Conservation (phyloP, 2,888 invertebrate species). For the Drosophila tripunctata region DNA sequence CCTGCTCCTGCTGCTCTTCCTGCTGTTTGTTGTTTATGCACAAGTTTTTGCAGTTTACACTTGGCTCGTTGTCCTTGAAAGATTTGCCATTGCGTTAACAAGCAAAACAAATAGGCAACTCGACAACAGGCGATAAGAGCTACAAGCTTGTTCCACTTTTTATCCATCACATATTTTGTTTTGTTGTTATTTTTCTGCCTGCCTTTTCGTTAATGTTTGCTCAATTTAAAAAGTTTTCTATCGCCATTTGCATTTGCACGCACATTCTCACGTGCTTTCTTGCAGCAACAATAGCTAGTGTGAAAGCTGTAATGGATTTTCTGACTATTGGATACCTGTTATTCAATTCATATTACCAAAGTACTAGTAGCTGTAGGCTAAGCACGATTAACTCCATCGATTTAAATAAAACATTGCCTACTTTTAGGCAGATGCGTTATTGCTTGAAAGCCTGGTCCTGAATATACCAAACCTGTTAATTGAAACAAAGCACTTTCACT, state of each 20-base stretch:
- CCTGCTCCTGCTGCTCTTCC: neutral
- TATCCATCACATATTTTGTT: constrained; percentile 23
- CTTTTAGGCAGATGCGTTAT: neutral
- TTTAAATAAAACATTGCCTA: neutral
- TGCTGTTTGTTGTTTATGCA: constrained; percentile 16
- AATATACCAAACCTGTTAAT: too few relatives aligned
- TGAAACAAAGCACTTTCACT: neutral
- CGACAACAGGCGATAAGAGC: constrained; percentile 65
- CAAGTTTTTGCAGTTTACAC: constrained; percentile 69
- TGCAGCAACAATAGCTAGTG: constrained; percentile 34
- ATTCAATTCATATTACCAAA: neutral
- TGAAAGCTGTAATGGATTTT: neutral
- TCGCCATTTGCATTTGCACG: constrained; percentile 77
- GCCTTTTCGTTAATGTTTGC: constrained; percentile 73
- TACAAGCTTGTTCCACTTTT: constrained; percentile 47
- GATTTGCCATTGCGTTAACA: constrained; percentile 59
- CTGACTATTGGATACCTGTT: neutral
- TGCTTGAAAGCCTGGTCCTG: neutral
- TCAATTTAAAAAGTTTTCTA: constrained; percentile 78
- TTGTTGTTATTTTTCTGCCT: neutral
- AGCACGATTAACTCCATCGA: too few relatives aligned
- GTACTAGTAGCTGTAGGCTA: too few relatives aligned
- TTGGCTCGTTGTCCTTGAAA: constrained; percentile 71
- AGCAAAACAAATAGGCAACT: constrained; percentile 66
- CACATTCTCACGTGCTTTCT: constrained; percentile 72